Evolutionary conservation across 2,888 invertebrate genomes (phyloP).

Genomic region (Clusia tigrina): DNA sequence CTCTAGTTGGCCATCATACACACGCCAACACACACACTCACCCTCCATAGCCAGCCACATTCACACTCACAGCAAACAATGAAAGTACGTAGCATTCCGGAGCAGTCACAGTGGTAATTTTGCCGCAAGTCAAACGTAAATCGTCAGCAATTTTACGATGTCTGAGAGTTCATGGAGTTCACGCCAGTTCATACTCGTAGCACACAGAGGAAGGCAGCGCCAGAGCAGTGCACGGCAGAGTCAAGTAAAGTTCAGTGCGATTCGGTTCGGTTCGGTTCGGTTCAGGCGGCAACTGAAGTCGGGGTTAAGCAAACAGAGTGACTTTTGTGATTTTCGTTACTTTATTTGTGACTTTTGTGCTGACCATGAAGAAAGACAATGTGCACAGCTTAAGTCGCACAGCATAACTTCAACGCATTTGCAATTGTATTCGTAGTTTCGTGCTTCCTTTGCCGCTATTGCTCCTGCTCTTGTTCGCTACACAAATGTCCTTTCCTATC

Average conservation of each 20-base stretch:
- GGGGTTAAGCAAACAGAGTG: neutral
- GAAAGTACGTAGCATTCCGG: neutral
- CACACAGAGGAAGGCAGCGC: too few species aligned
- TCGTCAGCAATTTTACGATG: slow-evolving; percentile 11
- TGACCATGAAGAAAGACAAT: neutral
- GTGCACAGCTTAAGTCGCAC: neutral
- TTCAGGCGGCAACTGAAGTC: neutral
- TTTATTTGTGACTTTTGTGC: neutral
- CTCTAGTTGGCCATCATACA: neutral
- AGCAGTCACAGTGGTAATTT: neutral
- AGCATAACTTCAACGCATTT: neutral
- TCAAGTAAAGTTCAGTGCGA: neutral
- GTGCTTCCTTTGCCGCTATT: neutral
- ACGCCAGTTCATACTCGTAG: slow-evolving; percentile 7
- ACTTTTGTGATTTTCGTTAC: neutral
- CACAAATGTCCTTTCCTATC: too few species aligned
- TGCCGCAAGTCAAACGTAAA: slow-evolving; percentile 13
- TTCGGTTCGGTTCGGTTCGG: neutral
- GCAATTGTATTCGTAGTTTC: neutral
- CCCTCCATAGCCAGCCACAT: neutral
- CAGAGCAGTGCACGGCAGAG: neutral
- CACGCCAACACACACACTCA: neutral
- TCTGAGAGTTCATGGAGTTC: slow-evolving; percentile 2
- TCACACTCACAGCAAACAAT: neutral
- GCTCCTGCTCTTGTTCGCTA: too few species aligned